Percentiles rank a stretch among this genome's conserved stretches.
These are phyloP conservation scores for Gopherus evgoodei DNA, from an alignment of 2,113 vertebrate genomes.

Conservation along the genomic window DNA sequence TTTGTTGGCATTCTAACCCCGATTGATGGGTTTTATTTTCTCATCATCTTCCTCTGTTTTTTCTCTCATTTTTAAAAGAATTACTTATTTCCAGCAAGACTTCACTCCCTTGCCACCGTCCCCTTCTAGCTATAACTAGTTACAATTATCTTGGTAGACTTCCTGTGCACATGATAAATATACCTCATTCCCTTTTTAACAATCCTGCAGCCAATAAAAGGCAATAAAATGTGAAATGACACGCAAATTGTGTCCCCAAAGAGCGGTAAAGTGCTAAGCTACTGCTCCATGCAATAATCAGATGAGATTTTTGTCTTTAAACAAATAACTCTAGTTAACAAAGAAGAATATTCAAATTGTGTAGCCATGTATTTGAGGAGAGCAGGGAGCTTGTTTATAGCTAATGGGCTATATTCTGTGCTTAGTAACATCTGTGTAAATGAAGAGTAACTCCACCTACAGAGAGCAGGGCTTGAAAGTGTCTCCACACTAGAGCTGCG, in stretches of 20 bases:
- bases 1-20: background rate
- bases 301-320: conserved; percentile 52
- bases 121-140: background rate
- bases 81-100: fast-evolving
- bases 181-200: conserved; percentile 49
- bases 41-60: background rate
- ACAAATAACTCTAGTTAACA: conserved; percentile 48
- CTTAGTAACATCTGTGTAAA: fast-evolving
- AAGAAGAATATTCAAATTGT: background rate
- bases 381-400: background rate
- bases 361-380: background rate
- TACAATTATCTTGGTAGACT: background rate
- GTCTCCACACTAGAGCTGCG: fast-evolving
- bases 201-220: conserved; percentile 53
- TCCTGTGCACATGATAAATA: conserved; percentile 22
- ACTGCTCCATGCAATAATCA: background rate
- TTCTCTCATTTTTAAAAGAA: background rate
- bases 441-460: fast-evolving
- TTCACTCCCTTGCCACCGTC: fast-evolving
- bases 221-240: conserved; percentile 52
- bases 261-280: conserved; percentile 49
- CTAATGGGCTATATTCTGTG: fast-evolving
- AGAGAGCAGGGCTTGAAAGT: background rate
- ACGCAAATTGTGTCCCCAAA: conserved; percentile 66
- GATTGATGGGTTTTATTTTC: fast-evolving